Percentiles rank a stretch among this genome's conserved stretches.
phyloP scores from a whole-genome alignment of 2,113 vertebrate species.

The Tyrannus savana region DNA sequence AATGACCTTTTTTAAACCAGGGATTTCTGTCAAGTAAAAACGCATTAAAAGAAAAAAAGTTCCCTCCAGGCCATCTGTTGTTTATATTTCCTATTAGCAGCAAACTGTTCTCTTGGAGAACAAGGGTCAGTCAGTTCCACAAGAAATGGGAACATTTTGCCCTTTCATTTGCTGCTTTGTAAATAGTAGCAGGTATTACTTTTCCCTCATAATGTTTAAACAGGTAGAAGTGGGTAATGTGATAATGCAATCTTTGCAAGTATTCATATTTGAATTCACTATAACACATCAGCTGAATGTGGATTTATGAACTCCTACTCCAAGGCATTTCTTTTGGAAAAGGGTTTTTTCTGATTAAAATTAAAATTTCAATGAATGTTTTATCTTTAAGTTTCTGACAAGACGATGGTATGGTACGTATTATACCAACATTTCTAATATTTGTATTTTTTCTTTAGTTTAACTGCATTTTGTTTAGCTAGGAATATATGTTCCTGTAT shows the following conservation, averaged over 20 bases:
- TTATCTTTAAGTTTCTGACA: neutral
- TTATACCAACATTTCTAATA: neutral
- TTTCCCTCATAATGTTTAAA: constrained; percentile 13
- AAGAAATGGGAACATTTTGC: constrained; percentile 12
- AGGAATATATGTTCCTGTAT: neutral
- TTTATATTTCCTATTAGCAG: constrained; percentile 63
- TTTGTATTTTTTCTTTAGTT: neutral
- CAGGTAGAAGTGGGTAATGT: neutral
- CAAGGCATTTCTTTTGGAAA: neutral
- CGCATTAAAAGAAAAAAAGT: constrained; percentile 10
- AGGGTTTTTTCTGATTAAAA: neutral
- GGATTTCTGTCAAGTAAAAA: constrained; percentile 18
- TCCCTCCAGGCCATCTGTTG: constrained; percentile 55
- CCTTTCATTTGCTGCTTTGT: constrained; percentile 26
- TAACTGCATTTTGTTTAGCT: neutral
- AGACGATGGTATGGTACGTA: neutral
- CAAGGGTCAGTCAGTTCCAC: constrained; percentile 14
- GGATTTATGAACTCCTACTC: neutral
- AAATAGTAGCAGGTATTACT: constrained; percentile 32
- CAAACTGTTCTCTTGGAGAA: constrained; percentile 48
- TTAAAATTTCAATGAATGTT: neutral
- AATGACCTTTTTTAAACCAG: constrained; percentile 40
- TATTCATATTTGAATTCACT: neutral
- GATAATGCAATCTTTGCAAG: neutral
- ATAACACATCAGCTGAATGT: neutral